These are phyloP conservation scores for Peromyscus maniculatus DNA, from an alignment of 2,113 vertebrate species.

Conservation along the genomic window DNA sequence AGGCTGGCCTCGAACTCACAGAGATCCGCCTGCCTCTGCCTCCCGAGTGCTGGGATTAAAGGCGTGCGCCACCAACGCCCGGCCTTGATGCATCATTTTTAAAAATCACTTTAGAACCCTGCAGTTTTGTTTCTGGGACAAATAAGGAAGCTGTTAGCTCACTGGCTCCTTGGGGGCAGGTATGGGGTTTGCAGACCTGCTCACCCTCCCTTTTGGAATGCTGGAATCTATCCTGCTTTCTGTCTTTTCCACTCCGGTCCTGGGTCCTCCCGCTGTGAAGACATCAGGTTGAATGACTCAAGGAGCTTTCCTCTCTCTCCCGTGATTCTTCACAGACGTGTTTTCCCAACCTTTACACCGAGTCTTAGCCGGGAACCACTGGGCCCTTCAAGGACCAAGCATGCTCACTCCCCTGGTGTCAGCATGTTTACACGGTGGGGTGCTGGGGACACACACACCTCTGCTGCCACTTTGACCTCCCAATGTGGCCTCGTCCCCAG, in stretches of 20 bases:
- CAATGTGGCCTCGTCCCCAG: too few species aligned
- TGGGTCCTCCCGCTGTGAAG: background rate
- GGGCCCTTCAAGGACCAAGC: accelerated
- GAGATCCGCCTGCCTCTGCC: too few species aligned
- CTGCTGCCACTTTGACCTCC: background rate
- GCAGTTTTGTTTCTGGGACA: background rate
- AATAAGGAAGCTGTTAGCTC: background rate
- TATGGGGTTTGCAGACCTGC: background rate
- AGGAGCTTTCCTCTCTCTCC: background rate
- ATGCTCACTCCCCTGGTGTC: background rate
- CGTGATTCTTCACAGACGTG: background rate
- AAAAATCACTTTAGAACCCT: background rate
- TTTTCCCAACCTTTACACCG: background rate
- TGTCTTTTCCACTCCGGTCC: background rate
- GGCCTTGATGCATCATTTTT: background rate
- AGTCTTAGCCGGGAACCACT: background rate
- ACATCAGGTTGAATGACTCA: too few species aligned
- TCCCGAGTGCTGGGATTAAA: too few species aligned
- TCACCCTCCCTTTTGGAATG: too few species aligned
- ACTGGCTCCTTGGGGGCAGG: background rate
- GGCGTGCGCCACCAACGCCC: too few species aligned
- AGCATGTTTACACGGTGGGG: accelerated
- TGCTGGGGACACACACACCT: too few species aligned
- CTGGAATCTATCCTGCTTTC: background rate
- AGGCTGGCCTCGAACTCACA: too few species aligned